Conservation (phyloP, 1,140 invertebrate species). For the Aphaenogaster rudis region DNA sequence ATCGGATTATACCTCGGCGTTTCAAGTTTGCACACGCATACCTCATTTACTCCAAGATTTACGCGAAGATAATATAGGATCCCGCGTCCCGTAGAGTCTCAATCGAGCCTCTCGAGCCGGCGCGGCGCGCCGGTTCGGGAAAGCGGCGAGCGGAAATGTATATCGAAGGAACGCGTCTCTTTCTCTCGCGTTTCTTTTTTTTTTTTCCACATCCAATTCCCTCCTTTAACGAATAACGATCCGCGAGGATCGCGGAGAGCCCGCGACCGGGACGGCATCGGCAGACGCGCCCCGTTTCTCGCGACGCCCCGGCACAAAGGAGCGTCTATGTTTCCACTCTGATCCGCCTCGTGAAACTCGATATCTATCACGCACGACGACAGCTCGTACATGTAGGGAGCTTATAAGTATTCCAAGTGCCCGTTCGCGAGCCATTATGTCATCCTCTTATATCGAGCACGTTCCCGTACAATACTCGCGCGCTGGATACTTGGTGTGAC, state of each 20-base stretch:
- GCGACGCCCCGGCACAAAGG: conserved; percentile 36
- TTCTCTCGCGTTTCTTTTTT: not conserved
- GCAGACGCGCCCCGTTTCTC: not conserved
- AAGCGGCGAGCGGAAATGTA: not conserved
- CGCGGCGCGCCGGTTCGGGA: not conserved
- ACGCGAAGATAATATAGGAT: not conserved
- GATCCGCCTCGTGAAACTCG: conserved; percentile 64
- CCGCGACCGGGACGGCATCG: not conserved
- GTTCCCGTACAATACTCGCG: conserved; percentile 49
- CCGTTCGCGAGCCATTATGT: conserved; percentile 60
- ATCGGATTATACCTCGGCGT: not conserved
- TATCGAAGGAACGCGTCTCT: not conserved
- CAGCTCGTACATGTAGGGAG: conserved; percentile 31
- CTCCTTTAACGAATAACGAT: not conserved
- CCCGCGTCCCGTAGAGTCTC: not conserved
- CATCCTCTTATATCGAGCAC: conserved; percentile 55
- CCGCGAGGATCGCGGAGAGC: not conserved
- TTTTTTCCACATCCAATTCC: not conserved
- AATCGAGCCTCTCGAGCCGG: not conserved
- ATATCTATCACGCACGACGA: conserved; percentile 52
- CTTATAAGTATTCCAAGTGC: conserved; percentile 65
- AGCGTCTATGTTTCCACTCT: conserved; percentile 38
- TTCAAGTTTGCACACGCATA: conserved; percentile 15
- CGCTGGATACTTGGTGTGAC: conserved; percentile 15
- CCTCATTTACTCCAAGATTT: not conserved